These are phyloP conservation scores for Crocuta crocuta DNA, from an alignment of 2,113 vertebrate species.

Conservation along the genomic window DNA sequence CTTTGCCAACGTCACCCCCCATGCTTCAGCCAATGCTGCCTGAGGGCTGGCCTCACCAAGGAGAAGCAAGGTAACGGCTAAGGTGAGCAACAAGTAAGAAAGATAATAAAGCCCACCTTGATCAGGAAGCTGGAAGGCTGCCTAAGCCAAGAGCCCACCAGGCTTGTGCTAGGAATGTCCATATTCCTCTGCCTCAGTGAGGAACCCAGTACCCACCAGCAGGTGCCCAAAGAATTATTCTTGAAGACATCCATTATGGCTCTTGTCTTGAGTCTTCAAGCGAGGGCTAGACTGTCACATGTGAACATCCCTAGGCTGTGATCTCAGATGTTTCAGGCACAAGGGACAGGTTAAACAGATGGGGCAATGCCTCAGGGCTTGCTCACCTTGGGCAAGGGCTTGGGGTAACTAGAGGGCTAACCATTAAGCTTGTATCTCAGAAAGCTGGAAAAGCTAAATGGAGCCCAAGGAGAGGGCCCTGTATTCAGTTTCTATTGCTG, in stretches of 20 bases:
- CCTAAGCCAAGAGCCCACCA: neutral
- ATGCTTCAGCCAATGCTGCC: neutral
- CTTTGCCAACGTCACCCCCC: neutral
- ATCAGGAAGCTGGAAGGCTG: neutral
- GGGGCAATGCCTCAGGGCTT: neutral
- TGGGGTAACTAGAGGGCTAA: neutral
- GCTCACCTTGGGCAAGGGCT: neutral
- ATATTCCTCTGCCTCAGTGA: neutral
- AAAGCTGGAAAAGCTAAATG: neutral
- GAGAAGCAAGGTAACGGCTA: neutral
- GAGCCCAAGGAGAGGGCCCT: neutral
- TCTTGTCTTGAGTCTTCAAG: neutral
- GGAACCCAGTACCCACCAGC: neutral
- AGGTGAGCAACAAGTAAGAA: conserved; percentile 13
- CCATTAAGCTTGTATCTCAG: neutral
- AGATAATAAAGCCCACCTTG: neutral
- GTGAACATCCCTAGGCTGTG: neutral
- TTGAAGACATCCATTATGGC: neutral
- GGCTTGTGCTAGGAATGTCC: neutral
- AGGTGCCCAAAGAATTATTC: neutral
- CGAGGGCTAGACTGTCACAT: neutral
- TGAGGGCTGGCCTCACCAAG: neutral
- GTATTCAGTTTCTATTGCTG: neutral
- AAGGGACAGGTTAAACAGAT: neutral
- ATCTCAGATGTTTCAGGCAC: neutral